Percentiles rank a stretch among this genome's conserved stretches.
Conservation (phyloP, 2,113 vertebrate species). For the Progne subis region DNA sequence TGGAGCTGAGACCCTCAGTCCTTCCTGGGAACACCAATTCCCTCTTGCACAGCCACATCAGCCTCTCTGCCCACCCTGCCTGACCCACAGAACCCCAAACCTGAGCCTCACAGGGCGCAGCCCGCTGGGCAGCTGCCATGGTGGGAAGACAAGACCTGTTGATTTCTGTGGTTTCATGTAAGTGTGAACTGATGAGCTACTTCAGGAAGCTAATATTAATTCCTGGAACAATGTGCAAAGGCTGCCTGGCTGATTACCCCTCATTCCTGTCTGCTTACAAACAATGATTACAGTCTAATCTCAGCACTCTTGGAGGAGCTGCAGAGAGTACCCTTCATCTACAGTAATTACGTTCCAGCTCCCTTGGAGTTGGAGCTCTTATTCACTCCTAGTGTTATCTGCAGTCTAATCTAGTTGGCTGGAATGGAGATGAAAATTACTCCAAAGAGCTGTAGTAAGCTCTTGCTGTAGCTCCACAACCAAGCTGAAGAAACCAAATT, state of each 20-base stretch:
- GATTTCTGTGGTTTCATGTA: background rate
- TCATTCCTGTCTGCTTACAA: slow-evolving; percentile 74
- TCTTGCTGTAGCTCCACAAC: slow-evolving; percentile 13
- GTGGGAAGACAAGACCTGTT: slow-evolving; percentile 9
- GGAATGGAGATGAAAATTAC: slow-evolving; percentile 52
- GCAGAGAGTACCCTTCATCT: slow-evolving; percentile 64
- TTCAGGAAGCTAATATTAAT: slow-evolving; percentile 66
- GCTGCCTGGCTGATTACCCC: slow-evolving; percentile 67
- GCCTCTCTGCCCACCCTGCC: accelerated
- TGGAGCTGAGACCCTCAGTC: background rate
- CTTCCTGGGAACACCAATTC: background rate
- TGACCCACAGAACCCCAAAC: background rate
- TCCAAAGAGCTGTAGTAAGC: slow-evolving; percentile 8
- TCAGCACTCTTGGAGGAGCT: slow-evolving; percentile 70
- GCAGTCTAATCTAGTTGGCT: slow-evolving; percentile 42
- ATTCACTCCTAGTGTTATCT: slow-evolving; percentile 53
- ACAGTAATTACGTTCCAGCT: slow-evolving; percentile 62
- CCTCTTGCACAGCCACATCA: background rate
- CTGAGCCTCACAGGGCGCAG: background rate
- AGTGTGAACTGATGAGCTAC: slow-evolving; percentile 42
- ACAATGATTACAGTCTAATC: slow-evolving; percentile 75
- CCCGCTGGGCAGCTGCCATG: accelerated
- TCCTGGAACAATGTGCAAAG: slow-evolving; percentile 54
- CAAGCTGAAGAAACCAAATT: background rate
- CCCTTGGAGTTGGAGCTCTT: slow-evolving; percentile 55